Evolutionary conservation across 2,888 invertebrate species (phyloP).

Genomic region (Apotomis betuletana): DNA sequence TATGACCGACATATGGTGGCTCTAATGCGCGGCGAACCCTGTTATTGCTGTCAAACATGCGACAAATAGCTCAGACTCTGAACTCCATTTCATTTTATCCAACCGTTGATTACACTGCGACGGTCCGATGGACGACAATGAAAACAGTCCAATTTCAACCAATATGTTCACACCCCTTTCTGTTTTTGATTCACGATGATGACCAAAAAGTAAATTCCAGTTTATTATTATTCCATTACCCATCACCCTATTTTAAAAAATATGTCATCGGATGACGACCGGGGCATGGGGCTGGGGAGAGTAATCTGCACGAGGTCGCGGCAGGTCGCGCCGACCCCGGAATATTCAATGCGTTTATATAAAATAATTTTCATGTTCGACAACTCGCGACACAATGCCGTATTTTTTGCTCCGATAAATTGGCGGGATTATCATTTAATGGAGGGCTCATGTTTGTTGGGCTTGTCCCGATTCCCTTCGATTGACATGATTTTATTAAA

Average conservation of each 20-base stretch:
- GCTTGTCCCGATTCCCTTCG: conserved; percentile 79
- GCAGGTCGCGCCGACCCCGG: conserved; percentile 69
- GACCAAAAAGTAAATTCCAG: conserved; percentile 83
- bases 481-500: conserved; percentile 82
- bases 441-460: conserved; percentile 82
- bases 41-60: conserved; percentile 84
- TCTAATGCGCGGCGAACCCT: conserved; percentile 79
- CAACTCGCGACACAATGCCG: conserved; percentile 79
- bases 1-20: conserved; percentile 83
- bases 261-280: conserved; percentile 81
- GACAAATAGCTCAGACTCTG: conserved; percentile 77
- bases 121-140: conserved; percentile 78
- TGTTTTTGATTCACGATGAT: conserved; percentile 77
- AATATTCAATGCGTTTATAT: conserved; percentile 83
- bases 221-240: conserved; percentile 84
- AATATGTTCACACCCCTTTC: conserved; percentile 83
- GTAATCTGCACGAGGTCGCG: conserved; percentile 65
- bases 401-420: conserved; percentile 82
- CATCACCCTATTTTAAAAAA: conserved; percentile 81
- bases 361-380: conserved; percentile 83
- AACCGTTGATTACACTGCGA: conserved; percentile 81
- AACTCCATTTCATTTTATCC: conserved; percentile 77
- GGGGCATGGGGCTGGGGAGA: conserved; percentile 64
- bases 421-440: conserved; percentile 83
- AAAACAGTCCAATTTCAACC: conserved; percentile 74